Base-by-base conservation (phyloP, 2,888 invertebrate genomes). In the Leptinotarsa haldemani region DNA sequence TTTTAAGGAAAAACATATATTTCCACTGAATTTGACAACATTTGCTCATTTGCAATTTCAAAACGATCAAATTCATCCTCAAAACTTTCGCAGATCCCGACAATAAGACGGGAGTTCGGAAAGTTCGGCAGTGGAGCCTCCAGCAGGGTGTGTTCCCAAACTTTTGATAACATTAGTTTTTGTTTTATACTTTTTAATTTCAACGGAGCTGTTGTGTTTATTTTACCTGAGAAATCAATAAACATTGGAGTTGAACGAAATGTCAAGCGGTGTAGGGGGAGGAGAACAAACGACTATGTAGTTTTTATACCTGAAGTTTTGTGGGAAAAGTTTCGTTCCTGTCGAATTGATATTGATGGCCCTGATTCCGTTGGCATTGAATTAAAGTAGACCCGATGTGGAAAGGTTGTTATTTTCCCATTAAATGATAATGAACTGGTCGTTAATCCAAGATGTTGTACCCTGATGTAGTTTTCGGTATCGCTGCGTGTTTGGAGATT, bases 41-140 rank as follows among this genome's bases (percentile, higher is more conserved):
- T 74, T 74, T 71, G 72, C 74, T 69, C 76, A 76, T 76, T 76
- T 72, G 53, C 72, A 72, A 74, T 74, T 74, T 70, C 61, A 30
- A 61, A 22, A 71, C 69, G 63, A 76, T 76, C 74, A 74, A 74
- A 66, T 74, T 72, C 72, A 65, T 64, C 52, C 70, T 68, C 53
- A 71, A 40, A 73, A 74, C 46, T 72, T 74, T 72, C 22, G 40
- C 71, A 53, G 70, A 76, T 72, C 70, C 53, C 65, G 64, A 69
- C 61, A 69, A 71, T 74, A 70, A 69, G 69, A 76, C 47, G 22
- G 48, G 65, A 71, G 71, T 74, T 76, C n/a, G 46, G 50, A 48
- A 70, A 70, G 56, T 74, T 74, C 61, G 46, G 46, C 46, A 52
- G 58, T 15, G 68, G 63, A 74, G 70, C 71, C 69, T 72, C 70